Conservation (phyloP, 2,888 invertebrate genomes). For the Terebella lapidaria region DNA sequence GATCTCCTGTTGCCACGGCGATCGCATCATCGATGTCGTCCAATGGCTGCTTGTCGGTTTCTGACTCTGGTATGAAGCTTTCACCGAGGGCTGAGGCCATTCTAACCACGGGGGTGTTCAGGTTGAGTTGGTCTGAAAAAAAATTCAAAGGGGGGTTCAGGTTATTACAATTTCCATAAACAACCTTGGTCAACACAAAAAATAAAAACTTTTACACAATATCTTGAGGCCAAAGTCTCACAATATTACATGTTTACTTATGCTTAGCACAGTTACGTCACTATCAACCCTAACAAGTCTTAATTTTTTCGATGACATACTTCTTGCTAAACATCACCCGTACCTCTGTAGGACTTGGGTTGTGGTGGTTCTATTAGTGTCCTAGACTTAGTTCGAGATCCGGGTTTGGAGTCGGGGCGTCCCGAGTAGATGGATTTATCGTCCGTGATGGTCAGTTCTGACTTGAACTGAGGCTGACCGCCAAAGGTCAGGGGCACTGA, state of each 20-base stretch:
- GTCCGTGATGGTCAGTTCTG: not conserved
- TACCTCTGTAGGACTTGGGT: not conserved
- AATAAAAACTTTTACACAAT: no score
- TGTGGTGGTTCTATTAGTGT: no score
- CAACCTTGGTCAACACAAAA: no score
- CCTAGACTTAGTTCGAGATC: not conserved
- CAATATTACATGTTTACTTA: no score
- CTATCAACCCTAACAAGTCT: no score
- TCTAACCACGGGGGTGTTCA: slow-evolving; percentile 43
- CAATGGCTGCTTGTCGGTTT: slow-evolving; percentile 24
- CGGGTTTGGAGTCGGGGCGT: not conserved
- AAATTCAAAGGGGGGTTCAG: not conserved
- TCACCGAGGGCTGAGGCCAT: slow-evolving; percentile 26
- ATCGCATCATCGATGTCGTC: slow-evolving; percentile 48
- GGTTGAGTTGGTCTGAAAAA: slow-evolving; percentile 4
- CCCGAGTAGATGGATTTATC: not conserved
- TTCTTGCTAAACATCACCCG: not conserved
- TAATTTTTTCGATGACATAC: not conserved
- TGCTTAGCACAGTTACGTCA: no score
- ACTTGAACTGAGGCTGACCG: not conserved
- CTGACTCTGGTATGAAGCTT: slow-evolving; percentile 28
- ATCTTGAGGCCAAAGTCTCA: no score
- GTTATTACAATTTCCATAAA: no score
- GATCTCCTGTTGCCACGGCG: slow-evolving; percentile 44
- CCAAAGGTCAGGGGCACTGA: slow-evolving; percentile 34